These are phyloP conservation scores for Pollenia amentaria DNA, from an alignment of 2,888 invertebrate genomes.

Conservation along the genomic window DNA sequence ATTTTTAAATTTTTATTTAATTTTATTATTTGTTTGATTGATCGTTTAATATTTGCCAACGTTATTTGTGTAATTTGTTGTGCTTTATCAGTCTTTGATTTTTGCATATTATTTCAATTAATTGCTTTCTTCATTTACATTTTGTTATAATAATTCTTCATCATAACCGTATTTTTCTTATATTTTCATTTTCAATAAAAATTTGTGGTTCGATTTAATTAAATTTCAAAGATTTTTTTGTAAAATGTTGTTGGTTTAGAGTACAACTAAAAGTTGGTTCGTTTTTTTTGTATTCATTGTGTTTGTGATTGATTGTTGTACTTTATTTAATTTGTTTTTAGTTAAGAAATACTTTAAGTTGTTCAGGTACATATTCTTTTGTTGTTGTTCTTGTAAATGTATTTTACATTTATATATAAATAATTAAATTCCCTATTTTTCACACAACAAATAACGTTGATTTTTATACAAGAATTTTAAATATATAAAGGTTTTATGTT, in stretches of 20 bases:
- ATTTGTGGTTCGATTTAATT: conserved; percentile 54
- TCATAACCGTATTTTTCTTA: conserved; percentile 32
- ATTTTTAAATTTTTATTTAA: conserved; percentile 23
- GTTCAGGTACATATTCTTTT: conserved; percentile 73
- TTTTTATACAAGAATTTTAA: conserved; percentile 50
- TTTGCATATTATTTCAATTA: conserved; percentile 59
- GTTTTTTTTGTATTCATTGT: conserved; percentile 10
- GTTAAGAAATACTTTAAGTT: conserved; percentile 70
- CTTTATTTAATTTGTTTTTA: conserved; percentile 61
- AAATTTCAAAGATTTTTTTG: conserved; percentile 15
- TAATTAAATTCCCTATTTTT: conserved; percentile 69
- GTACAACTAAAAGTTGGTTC: conserved; percentile 45
- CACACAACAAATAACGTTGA: conserved; percentile 73
- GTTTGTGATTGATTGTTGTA: conserved; percentile 72
- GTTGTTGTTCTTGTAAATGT: conserved; percentile 64
- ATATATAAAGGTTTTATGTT: conserved; percentile 57
- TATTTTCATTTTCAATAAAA: conserved; percentile 36
- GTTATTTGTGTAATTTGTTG: conserved; percentile 74
- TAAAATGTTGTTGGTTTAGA: conserved; percentile 40
- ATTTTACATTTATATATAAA: conserved; percentile 44
- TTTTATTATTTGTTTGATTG: conserved; percentile 12
- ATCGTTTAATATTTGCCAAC: conserved; percentile 58
- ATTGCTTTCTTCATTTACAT: conserved; percentile 53
- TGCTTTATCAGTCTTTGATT: conserved; percentile 72
- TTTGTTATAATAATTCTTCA: conserved; percentile 31